Conservation (phyloP, 2,113 vertebrate genomes). For the Chamaetylas fuelleborni region DNA sequence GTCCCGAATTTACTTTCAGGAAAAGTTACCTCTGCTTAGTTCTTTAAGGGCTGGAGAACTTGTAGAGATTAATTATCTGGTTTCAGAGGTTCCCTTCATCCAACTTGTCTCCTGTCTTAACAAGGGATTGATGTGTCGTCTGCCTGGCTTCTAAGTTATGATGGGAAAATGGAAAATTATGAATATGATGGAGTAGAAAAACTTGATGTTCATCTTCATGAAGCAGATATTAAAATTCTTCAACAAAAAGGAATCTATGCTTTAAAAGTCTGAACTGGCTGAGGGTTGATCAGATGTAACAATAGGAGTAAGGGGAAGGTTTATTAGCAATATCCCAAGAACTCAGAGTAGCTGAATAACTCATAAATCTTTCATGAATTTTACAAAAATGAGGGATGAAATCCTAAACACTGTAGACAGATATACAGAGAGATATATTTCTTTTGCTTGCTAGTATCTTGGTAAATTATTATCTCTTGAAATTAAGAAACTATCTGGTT, state of each 20-base stretch:
- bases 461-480: conserved; percentile 51
- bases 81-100: background rate
- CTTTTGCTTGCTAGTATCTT: background rate
- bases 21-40: background rate
- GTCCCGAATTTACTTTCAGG: background rate
- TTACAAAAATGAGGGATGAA: conserved; percentile 40
- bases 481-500: conserved; percentile 46
- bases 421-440: background rate
- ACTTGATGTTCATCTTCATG: background rate
- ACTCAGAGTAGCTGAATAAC: conserved; percentile 28
- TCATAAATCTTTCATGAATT: conserved; percentile 68
- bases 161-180: background rate
- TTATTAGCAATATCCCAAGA: conserved; percentile 49
- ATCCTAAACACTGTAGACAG: conserved; percentile 25
- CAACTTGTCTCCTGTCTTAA: background rate
- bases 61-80: background rate
- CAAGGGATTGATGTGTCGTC: background rate
- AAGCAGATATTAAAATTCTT: conserved; percentile 14
- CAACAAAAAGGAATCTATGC: background rate
- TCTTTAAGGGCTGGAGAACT: background rate
- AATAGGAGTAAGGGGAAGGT: background rate
- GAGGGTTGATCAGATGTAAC: background rate
- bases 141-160: background rate
- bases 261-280: conserved; percentile 9
- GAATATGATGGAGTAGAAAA: background rate